These are phyloP conservation scores for Incurvaria masculella DNA, from an alignment of 2,888 invertebrate species.

Conservation along the genomic window DNA sequence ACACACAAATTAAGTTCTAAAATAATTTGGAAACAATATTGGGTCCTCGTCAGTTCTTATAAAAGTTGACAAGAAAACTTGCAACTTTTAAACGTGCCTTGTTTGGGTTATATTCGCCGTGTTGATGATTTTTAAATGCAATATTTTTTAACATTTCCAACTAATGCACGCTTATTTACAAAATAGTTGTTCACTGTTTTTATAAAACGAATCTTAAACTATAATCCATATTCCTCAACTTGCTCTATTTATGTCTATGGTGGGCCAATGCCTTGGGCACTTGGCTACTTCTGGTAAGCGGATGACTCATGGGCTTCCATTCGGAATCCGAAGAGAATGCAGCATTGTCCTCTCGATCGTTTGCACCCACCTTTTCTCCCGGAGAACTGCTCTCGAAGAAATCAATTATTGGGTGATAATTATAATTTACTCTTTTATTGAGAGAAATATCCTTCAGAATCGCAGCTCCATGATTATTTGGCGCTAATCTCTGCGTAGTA, in stretches of 20 bases:
- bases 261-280: constrained; percentile 6
- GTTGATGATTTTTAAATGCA: no score
- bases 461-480: constrained; percentile 12
- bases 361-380: constrained; percentile 27
- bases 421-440: constrained; percentile 67
- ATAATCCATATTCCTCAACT: no score
- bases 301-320: constrained; percentile 49
- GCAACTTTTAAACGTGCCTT: no score
- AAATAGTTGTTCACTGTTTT: no score
- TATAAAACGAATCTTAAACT: no score
- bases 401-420: constrained; percentile 80
- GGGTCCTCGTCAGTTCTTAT: constrained; percentile 1
- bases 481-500: background rate
- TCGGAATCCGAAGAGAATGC: constrained; percentile 35
- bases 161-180: no score
- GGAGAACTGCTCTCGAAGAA: constrained; percentile 57
- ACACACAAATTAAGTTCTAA: background rate
- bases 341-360: constrained; percentile 41
- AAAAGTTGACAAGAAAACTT: no score
- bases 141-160: no score
- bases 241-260: no score
- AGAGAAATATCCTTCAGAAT: constrained; percentile 12
- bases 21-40: background rate
- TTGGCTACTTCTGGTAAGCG: constrained; percentile 27
- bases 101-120: no score